Base-by-base conservation (phyloP, 1,140 invertebrate genomes). In the Thaumetopoea pityocampa region DNA sequence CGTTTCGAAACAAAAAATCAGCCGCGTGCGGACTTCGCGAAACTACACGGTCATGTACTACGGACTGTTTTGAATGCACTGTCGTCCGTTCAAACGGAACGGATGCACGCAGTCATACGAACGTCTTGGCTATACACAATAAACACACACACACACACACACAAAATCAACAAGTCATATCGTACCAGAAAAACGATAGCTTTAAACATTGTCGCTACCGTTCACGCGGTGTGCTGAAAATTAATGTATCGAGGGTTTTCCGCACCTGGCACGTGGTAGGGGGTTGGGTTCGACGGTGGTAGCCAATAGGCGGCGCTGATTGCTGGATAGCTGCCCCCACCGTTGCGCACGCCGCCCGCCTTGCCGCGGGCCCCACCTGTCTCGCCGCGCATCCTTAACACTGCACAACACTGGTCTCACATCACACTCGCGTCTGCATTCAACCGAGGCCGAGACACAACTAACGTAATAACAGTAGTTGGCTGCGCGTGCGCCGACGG, bases 301-400 rank as follows among this genome's bases (percentile, higher is more conserved):
- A 92, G 89, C 92, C 92, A 93, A 77, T 93, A 93, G 66, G 91
- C 89, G 66, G 91, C 89, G 83, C 89, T 92, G 85, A 93, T 93
- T 48, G 92, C 88, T 59, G 92, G 92, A 86, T 93, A 93, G 67
- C 86, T 86, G 61, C 70, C 71, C 45, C 58, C 50, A 42, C 62
- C 58, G 47, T 68, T 67, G 54, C 59, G 63, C 44, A 51, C 69
- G 55, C 58, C 68, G 55, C 58, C 68, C 60, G 63, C 58, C 71
- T 74, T 77, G 67, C 74, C 69, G 62, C 74, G 74, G 26, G 65
- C 66, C 54, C 70, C 76, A 60, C 71, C 73, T 55, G 79, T 65
- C 66, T 80, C 76, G 43, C 79, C 79, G 34, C 79, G 73, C 80
- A 80, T 80, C 62, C 74, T 80, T 70, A 61, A 67, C 65, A 67